Evolutionary conservation across 2,113 vertebrate genomes (phyloP), one percentile per base, ranked within the genome.

Genomic region (Salvelinus fontinalis): DNA sequence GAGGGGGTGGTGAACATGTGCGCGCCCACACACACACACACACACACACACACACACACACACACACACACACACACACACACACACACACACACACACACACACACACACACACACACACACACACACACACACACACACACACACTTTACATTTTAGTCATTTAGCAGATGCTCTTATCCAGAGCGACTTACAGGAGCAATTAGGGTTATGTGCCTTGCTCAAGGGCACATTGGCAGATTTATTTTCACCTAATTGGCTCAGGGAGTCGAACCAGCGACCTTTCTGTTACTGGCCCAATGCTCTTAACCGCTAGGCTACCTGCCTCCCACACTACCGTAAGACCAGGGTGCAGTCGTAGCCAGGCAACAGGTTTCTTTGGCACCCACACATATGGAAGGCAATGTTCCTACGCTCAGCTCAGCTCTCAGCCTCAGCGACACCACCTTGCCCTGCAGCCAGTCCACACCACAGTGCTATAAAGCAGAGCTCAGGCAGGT

Each of bases 341-440:
- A 87, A 89, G 83, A 90, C 88, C 88, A 91, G 90, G 90, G 91
- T 88, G 88, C 81, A 80, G 88, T 86, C 81, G 91, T 93, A 94
- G 89, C 92, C 92, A 89, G 92, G 91, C 92, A 94, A 92, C 93
- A 88, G 90, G 90, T 91, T 92, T 89, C 84, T 91, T 79, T 88
- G 82, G 89, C 88, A 86, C 90, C 89, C 90, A 93, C 91, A 93
- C 91, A 89, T 79, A 82, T 69, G 66, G 81, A 90, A 77, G 80
- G 74, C 90, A 81, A 83, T 80, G 86, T 88, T 86, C 83, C 87
- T 77, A 81, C 81, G 65, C 81, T 87, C 84, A 67, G 84, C 74
- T 85, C 83, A 70, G 80, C 80, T 39, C 5, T 11, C 39, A 44
- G 8, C 39, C 39, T 44, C 39, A 44, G 81, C 85, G 81, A 85